A percentile compares a stretch with the other conserved stretches of the same genome.
Evolutionary conservation across 2,797 vertebrate genomes (phyloP).

Genomic region (Picus viridis): DNA sequence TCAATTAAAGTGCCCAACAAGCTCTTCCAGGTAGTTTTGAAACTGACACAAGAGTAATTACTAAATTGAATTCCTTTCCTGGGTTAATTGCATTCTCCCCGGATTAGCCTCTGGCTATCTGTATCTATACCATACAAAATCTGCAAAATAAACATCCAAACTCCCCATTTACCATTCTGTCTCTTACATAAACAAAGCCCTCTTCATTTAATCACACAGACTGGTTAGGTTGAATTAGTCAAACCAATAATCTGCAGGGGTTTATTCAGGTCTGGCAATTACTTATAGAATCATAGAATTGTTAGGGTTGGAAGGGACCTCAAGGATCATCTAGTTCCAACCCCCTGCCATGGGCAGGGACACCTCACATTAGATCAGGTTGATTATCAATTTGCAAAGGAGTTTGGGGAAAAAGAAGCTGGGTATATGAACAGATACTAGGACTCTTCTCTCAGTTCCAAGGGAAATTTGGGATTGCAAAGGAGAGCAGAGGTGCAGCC

Average conservation of each 20-base stretch:
- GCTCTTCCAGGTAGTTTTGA: background rate
- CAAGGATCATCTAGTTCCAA: too few relatives aligned
- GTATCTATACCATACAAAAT: background rate
- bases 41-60: background rate
- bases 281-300: background rate
- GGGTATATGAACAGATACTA: background rate
- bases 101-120: background rate
- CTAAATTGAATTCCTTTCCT: background rate
- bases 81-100: background rate
- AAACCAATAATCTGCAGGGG: background rate
- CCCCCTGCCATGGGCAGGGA: too few relatives aligned
- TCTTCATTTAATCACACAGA: background rate
- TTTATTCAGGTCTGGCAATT: background rate
- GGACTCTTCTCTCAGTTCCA: background rate
- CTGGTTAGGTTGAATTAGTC: background rate
- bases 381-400: background rate
- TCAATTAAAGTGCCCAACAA: background rate
- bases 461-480: background rate
- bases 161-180: background rate
- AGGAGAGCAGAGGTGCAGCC: background rate
- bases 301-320: too few relatives aligned
- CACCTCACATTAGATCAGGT: too few relatives aligned
- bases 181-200: conserved; percentile 4
- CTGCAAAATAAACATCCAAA: background rate
- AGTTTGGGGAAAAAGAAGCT: background rate